Base-by-base conservation (phyloP, 2,113 vertebrate species). In the Nyctibius bracteatus region DNA sequence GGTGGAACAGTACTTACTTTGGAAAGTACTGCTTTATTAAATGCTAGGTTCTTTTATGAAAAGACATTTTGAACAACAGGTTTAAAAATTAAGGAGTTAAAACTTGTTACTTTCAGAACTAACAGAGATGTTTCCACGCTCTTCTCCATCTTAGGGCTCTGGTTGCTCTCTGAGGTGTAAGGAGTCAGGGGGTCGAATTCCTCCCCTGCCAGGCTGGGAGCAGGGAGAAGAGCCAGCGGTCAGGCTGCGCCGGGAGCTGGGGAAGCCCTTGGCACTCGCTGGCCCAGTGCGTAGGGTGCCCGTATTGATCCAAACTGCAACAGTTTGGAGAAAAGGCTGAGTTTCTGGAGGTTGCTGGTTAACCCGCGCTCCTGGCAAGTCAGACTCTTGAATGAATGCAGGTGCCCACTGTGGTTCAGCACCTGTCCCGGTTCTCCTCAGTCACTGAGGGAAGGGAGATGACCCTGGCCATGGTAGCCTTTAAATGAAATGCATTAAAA, bases 261-360 rank as follows among this genome's bases (percentile, higher is more conserved):
- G 12, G 57, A 4, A 61, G 21, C 19, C 6, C 0, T 8, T 13
- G 49, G 43, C 43, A 3, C 65, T n/a, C 1, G 0, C 24, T 44
- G 31, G 20, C 22, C 39, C 49, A 0, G 23, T 3, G 24, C 3
- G 0, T 0, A 3, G 47, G 24, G 14, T 23, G 57, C 15, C 1
- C 0, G 9, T 5, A 4, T 14, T 18, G 58, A 28, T 10, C 20
- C 17, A 1, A 5, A 19, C 25, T 0, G 0, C 35, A 31, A 15
- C 0, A 74, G 9, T 3, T 14, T 46, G 28, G 75, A 61, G 46
- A 9, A 66, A 47, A 51, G 9, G 5, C 18, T 14, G 10, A 51
- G 27, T 14, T 74, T 31, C 37, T 81, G 68, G 8, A 75, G 12
- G 52, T 47, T 65, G 14, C 21, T 73, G 43, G 17, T 81, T 15